Percentiles rank a stretch among this genome's conserved stretches.
Evolutionary conservation across 2,888 invertebrate genomes (phyloP).

Genomic region (Drosophila neonasuta): DNA sequence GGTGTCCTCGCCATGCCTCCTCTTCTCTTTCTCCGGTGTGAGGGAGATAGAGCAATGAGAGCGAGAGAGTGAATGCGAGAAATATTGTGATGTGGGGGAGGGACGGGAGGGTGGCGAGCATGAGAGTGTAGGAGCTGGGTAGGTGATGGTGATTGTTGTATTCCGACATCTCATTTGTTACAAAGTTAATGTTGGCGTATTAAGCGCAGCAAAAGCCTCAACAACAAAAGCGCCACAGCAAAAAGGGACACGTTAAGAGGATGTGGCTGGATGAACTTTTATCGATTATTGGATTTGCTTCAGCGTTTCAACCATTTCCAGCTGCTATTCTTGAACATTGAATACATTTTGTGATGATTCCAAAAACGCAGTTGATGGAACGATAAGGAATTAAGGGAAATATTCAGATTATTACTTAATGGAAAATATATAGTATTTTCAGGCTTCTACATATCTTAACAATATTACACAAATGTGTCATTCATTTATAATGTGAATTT

Average conservation of each 20-base stretch:
- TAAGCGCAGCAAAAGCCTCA: conserved; percentile 77
- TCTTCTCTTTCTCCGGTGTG: not conserved
- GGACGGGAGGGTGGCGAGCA: not conserved
- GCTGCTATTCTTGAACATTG: conserved; percentile 36
- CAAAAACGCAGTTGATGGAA: not conserved
- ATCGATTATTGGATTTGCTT: conserved; percentile 73
- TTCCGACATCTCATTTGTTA: conserved; percentile 77
- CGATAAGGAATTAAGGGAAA: conserved; percentile 6
- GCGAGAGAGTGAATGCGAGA: conserved; percentile 9
- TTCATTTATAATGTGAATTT: not conserved
- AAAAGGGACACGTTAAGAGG: conserved; percentile 27
- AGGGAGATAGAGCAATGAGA: conserved; percentile 10
- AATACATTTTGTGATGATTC: conserved; percentile 24
- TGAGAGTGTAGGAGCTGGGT: conserved; percentile 50
- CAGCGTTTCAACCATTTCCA: conserved; percentile 6
- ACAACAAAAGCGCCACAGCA: conserved; percentile 65
- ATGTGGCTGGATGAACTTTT: conserved; percentile 56
- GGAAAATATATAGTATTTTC: not conserved
- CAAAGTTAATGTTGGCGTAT: conserved; percentile 78
- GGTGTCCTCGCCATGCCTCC: conserved; percentile 22
- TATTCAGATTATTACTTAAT: conserved; percentile 13
- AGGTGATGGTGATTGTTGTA: conserved; percentile 75
- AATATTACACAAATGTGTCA: not conserved
- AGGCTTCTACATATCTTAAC: not conserved
- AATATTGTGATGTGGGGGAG: not conserved